Conservation (phyloP, 1,140 invertebrate species). For the Odontomachus brunneus region DNA sequence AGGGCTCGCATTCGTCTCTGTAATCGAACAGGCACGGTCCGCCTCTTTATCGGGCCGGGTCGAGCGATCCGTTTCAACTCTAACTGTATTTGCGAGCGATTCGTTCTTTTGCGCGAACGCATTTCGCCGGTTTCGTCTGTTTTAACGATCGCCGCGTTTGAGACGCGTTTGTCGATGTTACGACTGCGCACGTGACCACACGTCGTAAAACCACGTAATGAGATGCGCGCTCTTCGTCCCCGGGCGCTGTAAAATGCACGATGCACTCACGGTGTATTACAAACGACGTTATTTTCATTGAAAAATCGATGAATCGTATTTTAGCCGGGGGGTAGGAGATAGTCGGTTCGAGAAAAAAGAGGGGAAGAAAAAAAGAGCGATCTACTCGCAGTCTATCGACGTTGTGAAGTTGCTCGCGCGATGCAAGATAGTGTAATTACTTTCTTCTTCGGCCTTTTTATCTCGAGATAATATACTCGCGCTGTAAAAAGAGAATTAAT, state of each 20-base stretch:
- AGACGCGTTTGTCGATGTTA: constrained; percentile 7
- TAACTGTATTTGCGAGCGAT: constrained; percentile 45
- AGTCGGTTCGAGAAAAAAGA: neutral
- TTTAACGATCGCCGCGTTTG: constrained; percentile 44
- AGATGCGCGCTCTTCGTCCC: neutral
- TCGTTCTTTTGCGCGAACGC: constrained; percentile 36
- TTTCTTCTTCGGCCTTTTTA: neutral
- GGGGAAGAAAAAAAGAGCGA: no score
- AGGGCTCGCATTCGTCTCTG: constrained; percentile 14
- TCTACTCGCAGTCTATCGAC: neutral
- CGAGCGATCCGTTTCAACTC: constrained; percentile 32
- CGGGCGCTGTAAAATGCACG: neutral
- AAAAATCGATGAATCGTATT: constrained; percentile 37
- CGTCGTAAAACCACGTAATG: neutral
- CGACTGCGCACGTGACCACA: neutral
- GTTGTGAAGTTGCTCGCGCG: neutral
- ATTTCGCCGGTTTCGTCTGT: constrained; percentile 20
- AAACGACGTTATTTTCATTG: neutral
- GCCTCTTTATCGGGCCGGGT: constrained; percentile 29
- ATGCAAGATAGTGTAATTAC: constrained; percentile 3
- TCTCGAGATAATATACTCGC: neutral
- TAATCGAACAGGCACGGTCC: constrained; percentile 33
- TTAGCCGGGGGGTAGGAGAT: neutral
- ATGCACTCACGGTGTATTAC: neutral
- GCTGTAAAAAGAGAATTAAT: neutral